A percentile compares a stretch with the other conserved stretches of the same genome.
Evolutionary conservation across 2,113 vertebrate genomes (phyloP).

Genomic region (Buteo buteo): DNA sequence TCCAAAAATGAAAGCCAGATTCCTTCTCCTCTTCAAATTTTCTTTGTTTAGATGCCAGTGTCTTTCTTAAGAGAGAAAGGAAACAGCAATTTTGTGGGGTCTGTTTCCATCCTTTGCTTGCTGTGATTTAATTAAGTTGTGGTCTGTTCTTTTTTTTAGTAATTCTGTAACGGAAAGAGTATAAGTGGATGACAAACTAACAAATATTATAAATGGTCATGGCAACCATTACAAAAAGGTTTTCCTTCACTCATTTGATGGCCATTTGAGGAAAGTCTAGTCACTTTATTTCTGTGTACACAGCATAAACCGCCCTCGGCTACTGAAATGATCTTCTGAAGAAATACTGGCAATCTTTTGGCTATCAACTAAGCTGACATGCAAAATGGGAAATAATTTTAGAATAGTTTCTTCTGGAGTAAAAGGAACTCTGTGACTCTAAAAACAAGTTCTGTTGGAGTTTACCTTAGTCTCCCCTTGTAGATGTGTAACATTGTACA

Average conservation of each 20-base stretch:
- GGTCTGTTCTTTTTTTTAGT: background rate
- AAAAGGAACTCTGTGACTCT: background rate
- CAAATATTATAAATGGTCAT: background rate
- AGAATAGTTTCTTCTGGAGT: background rate
- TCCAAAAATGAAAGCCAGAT: constrained; percentile 28
- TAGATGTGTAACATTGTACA: background rate
- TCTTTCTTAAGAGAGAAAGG: background rate
- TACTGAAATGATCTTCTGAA: background rate
- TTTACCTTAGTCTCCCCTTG: background rate
- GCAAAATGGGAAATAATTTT: background rate
- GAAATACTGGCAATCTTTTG: background rate
- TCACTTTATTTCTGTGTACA: background rate
- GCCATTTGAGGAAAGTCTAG: background rate
- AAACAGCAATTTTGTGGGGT: background rate
- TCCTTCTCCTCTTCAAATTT: background rate
- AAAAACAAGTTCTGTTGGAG: background rate
- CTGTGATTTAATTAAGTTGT: background rate
- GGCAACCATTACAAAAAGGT: background rate
- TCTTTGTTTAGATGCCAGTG: constrained; percentile 21
- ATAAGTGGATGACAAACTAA: background rate
- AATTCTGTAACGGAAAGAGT: background rate
- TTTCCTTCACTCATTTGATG: background rate
- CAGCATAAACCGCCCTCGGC: background rate
- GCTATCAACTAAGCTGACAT: background rate
- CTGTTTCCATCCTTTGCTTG: constrained; percentile 12